Evolutionary conservation across 1,140 invertebrate genomes (phyloP), one percentile per base, ranked within the genome.

Genomic region (Drosophila micromelanica): DNA sequence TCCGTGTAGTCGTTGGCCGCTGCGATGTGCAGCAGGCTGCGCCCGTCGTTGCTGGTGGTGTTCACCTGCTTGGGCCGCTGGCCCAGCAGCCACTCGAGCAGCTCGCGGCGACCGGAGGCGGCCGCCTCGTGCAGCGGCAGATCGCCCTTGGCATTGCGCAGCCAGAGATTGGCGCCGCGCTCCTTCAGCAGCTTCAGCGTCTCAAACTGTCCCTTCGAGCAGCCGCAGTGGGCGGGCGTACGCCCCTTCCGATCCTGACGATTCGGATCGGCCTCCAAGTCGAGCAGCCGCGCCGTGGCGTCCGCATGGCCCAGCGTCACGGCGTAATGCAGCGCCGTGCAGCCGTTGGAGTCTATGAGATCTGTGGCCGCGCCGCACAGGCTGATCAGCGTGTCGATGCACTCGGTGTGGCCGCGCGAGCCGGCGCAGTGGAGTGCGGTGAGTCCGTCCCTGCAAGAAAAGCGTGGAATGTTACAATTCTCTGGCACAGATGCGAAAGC

Each of bases 371-470:
- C 96, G 1, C 96, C 96, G 82, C 97, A 98, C 0, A 98, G 93
- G n/a, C 96, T 96, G 0, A 99, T 94, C 30, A 99, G 93, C 3
- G 96, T 96, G 75, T 99, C 97, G 30, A 99, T 93, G 89, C 98
- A 98, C 79, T 98, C 96, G 0, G 96, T 96, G 91, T 99, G 98
- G 3, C 99, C 99, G 64, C 98, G 93, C 12, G 97, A 98, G 0
- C 98, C 97, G 0, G 98, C 98, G 93, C 98, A 99, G 90, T 99
- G 98, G 13, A 99, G 92, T 0, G 98, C 98, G 92, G 96, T 97
- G 12, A 97, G 90, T 2, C 96, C 96, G 87, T 97, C 96, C 78
- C 96, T 96, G 76, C 80, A 78, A 72, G 49, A 61, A 61, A 12
- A 2, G 9, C 30, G 17, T 4, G 13, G 9, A 17, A 32, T 35